These are phyloP conservation scores for Chaetodon trifasciatus DNA, from an alignment of 2,797 vertebrate species.

Conservation along the genomic window DNA sequence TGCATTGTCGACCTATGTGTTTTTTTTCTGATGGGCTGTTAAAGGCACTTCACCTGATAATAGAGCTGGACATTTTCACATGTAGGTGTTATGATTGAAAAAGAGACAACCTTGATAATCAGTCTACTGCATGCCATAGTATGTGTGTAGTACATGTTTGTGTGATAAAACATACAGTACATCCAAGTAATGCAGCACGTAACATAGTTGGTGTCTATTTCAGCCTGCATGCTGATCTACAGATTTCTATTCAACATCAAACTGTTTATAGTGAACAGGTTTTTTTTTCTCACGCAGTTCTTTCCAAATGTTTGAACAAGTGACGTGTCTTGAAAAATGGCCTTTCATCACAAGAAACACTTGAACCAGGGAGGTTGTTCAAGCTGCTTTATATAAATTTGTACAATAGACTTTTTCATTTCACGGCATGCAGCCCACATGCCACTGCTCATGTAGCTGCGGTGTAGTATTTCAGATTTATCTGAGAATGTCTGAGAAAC, in stretches of 20 bases:
- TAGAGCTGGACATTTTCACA: too few species aligned
- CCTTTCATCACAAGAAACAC: background rate
- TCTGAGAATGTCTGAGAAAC: background rate
- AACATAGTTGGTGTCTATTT: background rate
- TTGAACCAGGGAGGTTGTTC: slow-evolving; percentile 1
- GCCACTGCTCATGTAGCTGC: background rate
- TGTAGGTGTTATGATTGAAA: too few species aligned
- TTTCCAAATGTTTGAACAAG: slow-evolving; percentile 1
- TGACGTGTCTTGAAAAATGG: slow-evolving; percentile 19
- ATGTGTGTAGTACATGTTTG: too few species aligned
- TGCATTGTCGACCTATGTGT: too few species aligned
- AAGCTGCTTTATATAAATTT: slow-evolving; percentile 63
- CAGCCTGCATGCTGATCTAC: background rate
- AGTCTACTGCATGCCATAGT: too few species aligned
- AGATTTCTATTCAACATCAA: background rate
- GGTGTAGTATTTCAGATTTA: background rate
- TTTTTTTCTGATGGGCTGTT: too few species aligned
- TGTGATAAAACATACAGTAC: background rate
- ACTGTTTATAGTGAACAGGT: background rate
- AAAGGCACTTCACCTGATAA: too few species aligned
- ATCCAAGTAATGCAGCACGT: too few species aligned
- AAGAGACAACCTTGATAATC: too few species aligned
- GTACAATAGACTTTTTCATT: slow-evolving; percentile 50
- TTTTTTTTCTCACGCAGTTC: background rate
- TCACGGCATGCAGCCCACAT: slow-evolving; percentile 38